Percentiles rank a stretch among this genome's conserved stretches.
Conservation (phyloP, 2,113 vertebrate species). For the Gasterosteus aculeatus region DNA sequence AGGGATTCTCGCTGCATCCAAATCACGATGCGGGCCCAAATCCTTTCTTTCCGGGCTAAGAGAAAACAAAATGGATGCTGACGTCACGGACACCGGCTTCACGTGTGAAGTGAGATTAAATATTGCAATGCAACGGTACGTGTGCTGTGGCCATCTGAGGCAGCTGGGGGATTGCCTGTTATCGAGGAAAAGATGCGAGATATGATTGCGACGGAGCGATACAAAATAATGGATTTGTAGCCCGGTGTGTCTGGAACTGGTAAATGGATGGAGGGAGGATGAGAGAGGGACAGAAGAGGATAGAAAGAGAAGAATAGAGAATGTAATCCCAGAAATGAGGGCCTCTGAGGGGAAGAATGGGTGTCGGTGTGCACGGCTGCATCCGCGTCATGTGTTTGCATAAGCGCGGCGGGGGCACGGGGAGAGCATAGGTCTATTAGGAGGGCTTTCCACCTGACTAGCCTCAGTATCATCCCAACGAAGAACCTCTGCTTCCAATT, state of each 20-base stretch:
- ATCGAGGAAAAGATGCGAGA: constrained; percentile 57
- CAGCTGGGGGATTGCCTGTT: constrained; percentile 46
- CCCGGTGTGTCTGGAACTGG: constrained; percentile 47
- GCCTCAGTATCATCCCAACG: constrained; percentile 73
- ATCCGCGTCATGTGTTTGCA: constrained; percentile 30
- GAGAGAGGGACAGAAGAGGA: constrained; percentile 1
- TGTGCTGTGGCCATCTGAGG: neutral
- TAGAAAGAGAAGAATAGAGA: neutral
- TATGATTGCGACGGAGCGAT: constrained; percentile 49
- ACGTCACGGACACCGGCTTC: too few species aligned
- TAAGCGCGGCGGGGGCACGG: constrained; percentile 14
- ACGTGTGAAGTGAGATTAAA: too few species aligned
- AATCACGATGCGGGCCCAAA: too few species aligned
- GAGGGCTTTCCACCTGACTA: constrained; percentile 74
- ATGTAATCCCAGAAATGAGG: constrained; percentile 29
- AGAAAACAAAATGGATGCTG: too few species aligned
- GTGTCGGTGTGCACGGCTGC: constrained; percentile 15
- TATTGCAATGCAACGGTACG: too few species aligned
- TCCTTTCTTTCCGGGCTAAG: too few species aligned
- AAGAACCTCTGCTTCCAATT: constrained; percentile 79
- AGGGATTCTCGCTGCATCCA: too few species aligned
- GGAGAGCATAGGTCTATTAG: constrained; percentile 73
- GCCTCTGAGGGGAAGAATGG: constrained; percentile 25
- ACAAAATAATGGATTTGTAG: constrained; percentile 55
- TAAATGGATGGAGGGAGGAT: constrained; percentile 38